Percentiles rank a stretch among this genome's conserved stretches.
These are phyloP conservation scores for Calliphora vomitoria DNA, from an alignment of 2,888 invertebrate genomes.

Conservation along the genomic window DNA sequence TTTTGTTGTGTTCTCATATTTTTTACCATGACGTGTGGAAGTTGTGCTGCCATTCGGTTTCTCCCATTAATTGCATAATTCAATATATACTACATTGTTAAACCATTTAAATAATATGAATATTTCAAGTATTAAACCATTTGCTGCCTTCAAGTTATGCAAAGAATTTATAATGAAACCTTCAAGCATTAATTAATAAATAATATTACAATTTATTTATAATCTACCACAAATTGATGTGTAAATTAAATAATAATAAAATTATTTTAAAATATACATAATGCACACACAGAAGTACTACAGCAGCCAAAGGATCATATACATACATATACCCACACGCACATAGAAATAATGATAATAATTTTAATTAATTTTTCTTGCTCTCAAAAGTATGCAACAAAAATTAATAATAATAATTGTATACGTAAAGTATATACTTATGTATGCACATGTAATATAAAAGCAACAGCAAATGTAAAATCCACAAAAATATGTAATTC, in stretches of 20 bases:
- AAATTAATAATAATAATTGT: constrained; percentile 13
- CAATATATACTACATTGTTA: too few species aligned
- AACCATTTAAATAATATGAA: not conserved
- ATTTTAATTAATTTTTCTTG: constrained; percentile 57
- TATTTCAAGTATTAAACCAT: not conserved
- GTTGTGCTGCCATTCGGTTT: too few species aligned
- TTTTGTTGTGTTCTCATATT: too few species aligned
- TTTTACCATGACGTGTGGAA: too few species aligned
- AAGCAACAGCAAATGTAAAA: constrained; percentile 15
- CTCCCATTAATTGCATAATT: too few species aligned
- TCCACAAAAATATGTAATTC: constrained; percentile 60
- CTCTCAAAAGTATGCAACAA: constrained; percentile 1
- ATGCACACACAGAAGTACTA: not conserved
- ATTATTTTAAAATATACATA: constrained; percentile 10
- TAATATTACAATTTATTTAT: constrained; percentile 29
- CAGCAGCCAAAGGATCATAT: not conserved
- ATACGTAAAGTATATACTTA: not conserved
- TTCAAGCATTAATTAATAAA: constrained; percentile 7
- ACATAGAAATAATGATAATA: constrained; percentile 10
- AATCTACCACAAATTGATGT: constrained; percentile 38
- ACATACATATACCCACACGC: not conserved
- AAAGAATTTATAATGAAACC: constrained; percentile 16
- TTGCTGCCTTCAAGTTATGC: not conserved
- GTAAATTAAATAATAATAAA: constrained; percentile 41
- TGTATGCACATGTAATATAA: too few species aligned